Percentiles rank a stretch among this genome's conserved stretches.
Conservation (phyloP, 2,888 invertebrate species). For the Acanthosoma haemorrhoidale region DNA sequence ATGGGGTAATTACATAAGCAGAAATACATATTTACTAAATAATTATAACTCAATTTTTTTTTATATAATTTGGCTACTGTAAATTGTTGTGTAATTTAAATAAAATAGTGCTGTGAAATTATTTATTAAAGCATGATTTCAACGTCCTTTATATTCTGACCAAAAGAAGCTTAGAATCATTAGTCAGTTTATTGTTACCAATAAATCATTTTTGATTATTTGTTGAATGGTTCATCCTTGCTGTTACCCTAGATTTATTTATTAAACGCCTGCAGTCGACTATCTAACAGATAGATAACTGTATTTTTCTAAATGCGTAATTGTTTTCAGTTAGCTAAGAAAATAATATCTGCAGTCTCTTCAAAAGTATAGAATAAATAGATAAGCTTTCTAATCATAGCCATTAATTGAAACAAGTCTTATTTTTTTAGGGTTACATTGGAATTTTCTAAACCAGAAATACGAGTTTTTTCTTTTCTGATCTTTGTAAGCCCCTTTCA, state of each 20-base stretch:
- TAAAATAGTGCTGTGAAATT: not conserved
- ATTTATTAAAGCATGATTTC: not conserved
- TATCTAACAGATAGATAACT: too few species aligned
- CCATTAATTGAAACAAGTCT: too few species aligned
- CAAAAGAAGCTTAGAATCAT: not conserved
- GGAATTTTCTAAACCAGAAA: too few species aligned
- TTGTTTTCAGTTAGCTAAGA: too few species aligned
- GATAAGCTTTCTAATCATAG: too few species aligned
- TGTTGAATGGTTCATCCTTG: not conserved
- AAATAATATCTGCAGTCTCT: too few species aligned
- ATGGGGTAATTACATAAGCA: not conserved
- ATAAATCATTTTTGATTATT: not conserved
- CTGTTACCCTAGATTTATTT: not conserved
- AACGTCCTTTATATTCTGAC: not conserved
- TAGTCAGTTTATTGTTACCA: constrained; percentile 9
- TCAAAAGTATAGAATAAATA: too few species aligned
- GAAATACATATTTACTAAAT: not conserved
- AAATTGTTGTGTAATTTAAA: not conserved
- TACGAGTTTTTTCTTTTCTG: too few species aligned
- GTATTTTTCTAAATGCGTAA: too few species aligned
- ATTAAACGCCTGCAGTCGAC: too few species aligned
- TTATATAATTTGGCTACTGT: not conserved
- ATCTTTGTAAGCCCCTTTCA: too few species aligned
- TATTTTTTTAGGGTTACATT: too few species aligned
- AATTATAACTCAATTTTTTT: not conserved